Evolutionary conservation across 1,140 invertebrate species (phyloP).

Genomic region (Danaus melanippus): DNA sequence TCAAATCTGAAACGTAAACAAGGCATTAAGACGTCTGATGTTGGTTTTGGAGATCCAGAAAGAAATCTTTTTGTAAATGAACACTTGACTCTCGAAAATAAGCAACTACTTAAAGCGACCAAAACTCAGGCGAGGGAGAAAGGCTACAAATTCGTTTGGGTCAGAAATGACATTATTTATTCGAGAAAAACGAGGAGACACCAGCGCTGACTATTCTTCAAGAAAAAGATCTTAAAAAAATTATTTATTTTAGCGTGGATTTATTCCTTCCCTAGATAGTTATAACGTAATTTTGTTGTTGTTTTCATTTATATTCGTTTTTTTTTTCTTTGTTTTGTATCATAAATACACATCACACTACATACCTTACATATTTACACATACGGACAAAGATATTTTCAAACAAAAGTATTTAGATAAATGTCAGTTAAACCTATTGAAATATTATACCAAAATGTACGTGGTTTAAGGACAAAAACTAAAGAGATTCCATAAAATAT

Average conservation of each 20-base stretch:
- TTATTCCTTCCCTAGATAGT: too few species aligned
- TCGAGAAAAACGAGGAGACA: constrained; percentile 21
- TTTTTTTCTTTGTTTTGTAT: too few species aligned
- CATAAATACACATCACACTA: too few species aligned
- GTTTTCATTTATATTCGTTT: too few species aligned
- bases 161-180: constrained; percentile 22
- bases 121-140: constrained; percentile 10
- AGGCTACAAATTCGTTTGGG: constrained; percentile 20
- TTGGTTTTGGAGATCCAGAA: constrained; percentile 1
- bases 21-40: constrained; percentile 12
- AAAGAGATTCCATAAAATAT: constrained; percentile 2
- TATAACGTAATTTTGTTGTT: too few species aligned
- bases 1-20: constrained; percentile 12
- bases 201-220: constrained; percentile 12
- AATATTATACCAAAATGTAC: constrained; percentile 23
- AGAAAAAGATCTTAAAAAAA: constrained; percentile 15
- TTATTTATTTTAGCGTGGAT: constrained; percentile 1
- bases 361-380: too few species aligned
- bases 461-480: constrained; percentile 24
- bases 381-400: too few species aligned
- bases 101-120: constrained; percentile 12
- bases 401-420: too few species aligned
- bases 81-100: constrained; percentile 18
- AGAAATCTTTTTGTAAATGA: constrained; percentile 18
- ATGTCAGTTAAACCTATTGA: constrained; percentile 4